Conservation (phyloP, 2,113 vertebrate genomes). For the Vimba vimba region DNA sequence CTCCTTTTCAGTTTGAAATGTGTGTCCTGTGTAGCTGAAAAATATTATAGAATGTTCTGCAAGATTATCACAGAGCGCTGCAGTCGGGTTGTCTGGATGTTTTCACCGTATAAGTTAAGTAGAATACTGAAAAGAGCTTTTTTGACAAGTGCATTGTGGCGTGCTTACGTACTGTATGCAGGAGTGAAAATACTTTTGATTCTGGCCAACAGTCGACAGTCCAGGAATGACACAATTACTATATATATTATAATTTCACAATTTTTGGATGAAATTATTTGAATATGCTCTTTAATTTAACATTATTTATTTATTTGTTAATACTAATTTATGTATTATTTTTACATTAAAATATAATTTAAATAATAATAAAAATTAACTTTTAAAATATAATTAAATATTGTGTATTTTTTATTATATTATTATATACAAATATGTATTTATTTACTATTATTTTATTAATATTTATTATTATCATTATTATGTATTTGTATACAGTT, state of each 20-base stretch:
- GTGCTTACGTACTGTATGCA: slow-evolving; percentile 3
- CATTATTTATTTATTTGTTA: background rate
- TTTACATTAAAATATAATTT: too few species aligned
- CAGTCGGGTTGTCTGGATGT: slow-evolving; percentile 5
- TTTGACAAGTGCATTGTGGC: slow-evolving; percentile 45
- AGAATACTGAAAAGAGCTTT: slow-evolving; percentile 37
- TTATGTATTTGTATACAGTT: too few species aligned
- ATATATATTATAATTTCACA: background rate
- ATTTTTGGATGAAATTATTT: background rate
- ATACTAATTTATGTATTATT: too few species aligned
- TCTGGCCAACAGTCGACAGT: slow-evolving; percentile 28
- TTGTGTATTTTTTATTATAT: too few species aligned
- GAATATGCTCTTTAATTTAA: background rate
- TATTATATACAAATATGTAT: too few species aligned
- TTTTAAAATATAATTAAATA: too few species aligned
- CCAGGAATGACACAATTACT: background rate
- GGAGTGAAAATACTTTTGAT: slow-evolving; percentile 38
- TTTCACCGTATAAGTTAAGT: background rate
- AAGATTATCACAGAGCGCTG: slow-evolving; percentile 31
- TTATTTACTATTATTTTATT: too few species aligned
- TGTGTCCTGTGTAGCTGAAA: slow-evolving; percentile 41
- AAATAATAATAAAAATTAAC: too few species aligned
- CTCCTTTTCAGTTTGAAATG: slow-evolving; percentile 38
- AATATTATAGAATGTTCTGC: slow-evolving; percentile 36
- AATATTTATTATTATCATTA: too few species aligned